Evolutionary conservation across 2,113 vertebrate species (phyloP).

Genomic region (Thamnaconus septentrionalis): DNA sequence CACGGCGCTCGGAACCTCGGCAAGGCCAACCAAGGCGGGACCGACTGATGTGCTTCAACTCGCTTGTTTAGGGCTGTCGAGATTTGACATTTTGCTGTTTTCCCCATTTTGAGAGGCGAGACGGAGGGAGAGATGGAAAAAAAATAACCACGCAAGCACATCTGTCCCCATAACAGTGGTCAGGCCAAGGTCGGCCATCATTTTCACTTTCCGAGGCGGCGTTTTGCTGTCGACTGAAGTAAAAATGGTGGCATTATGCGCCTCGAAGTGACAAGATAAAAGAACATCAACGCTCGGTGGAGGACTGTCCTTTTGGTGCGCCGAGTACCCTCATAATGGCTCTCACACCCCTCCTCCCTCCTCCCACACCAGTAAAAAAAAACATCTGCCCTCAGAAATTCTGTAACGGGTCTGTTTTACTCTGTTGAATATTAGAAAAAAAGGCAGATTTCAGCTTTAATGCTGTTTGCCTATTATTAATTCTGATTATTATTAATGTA

Average conservation of each 20-base stretch:
- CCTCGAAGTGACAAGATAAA: constrained; percentile 20
- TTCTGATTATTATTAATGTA: too few species aligned
- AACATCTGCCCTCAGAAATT: too few species aligned
- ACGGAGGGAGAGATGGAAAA: too few species aligned
- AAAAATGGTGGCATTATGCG: constrained; percentile 22
- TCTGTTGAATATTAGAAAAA: too few species aligned
- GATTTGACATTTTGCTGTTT: constrained; percentile 25
- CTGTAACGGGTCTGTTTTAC: too few species aligned
- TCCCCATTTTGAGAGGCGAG: constrained; percentile 7
- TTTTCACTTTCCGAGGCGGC: constrained; percentile 29
- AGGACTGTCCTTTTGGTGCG: constrained; percentile 8
- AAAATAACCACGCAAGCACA: constrained; percentile 17
- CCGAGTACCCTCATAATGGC: too few species aligned
- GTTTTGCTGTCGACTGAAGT: constrained; percentile 45
- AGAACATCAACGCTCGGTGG: constrained; percentile 13
- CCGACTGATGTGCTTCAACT: background rate
- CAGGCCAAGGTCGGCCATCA: constrained; percentile 42
- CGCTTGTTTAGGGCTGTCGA: background rate
- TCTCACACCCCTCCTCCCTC: background rate
- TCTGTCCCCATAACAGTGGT: constrained; percentile 36
- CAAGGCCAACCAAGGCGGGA: constrained; percentile 1
- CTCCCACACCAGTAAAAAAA: too few species aligned
- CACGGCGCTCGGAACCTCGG: background rate
- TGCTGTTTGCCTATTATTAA: too few species aligned
- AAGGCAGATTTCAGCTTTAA: too few species aligned